These are phyloP conservation scores for Campylomormyrus tamandua DNA, from an alignment of 2,113 vertebrate genomes.

Conservation along the genomic window DNA sequence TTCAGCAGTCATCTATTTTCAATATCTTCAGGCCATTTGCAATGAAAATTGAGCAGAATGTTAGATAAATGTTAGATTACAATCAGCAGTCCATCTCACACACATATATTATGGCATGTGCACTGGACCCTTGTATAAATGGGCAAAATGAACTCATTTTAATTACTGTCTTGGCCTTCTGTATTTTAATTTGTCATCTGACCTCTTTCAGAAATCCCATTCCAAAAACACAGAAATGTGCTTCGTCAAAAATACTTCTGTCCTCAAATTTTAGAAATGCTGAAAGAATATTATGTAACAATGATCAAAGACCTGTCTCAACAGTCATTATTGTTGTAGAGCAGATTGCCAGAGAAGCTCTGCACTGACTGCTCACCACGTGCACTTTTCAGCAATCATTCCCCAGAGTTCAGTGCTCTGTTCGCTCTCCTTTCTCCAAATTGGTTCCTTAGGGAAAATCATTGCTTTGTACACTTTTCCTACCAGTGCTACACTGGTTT, in stretches of 20 bases:
- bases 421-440: too few species aligned
- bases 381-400: too few species aligned
- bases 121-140: not conserved
- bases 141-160: not conserved
- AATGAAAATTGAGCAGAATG: not conserved
- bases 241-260: not conserved
- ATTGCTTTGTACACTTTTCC: not conserved
- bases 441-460: too few species aligned
- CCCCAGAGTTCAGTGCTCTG: too few species aligned
- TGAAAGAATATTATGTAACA: not conserved
- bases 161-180: not conserved
- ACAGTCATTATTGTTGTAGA: not conserved
- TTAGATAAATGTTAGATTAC: not conserved
- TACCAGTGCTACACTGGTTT: not conserved
- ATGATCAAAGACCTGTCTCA: not conserved
- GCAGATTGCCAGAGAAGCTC: not conserved
- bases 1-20: not conserved
- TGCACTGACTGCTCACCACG: not conserved
- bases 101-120: not conserved
- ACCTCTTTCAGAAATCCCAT: not conserved
- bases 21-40: not conserved
- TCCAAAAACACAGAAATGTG: not conserved
- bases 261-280: not conserved
- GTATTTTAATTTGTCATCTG: not conserved
- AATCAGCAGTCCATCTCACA: not conserved